Evolutionary conservation across 92 coral and sea anemone species (phyloP), one percentile per base, ranked within the genome.

Genomic region (Umimayanthus kanabou): DNA sequence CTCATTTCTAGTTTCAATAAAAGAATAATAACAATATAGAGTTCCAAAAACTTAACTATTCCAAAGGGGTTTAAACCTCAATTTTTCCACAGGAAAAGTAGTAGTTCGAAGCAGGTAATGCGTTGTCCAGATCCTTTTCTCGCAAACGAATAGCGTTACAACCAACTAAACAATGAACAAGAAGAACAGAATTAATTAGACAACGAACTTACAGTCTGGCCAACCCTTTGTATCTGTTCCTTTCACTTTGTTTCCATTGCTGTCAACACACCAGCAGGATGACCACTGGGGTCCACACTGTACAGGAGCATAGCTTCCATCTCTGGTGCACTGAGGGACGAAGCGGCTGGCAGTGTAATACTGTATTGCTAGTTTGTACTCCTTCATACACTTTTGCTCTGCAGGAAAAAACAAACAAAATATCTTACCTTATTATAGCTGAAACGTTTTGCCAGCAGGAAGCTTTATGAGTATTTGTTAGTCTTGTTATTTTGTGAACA

Each of bases 261-360:
- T 77, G 77, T 95, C 96, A 16, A 96, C 93, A 88, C 99, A 97
- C 99, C 99, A 97, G 71, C 99, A 97, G 22, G 92, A 92, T 16
- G 94, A 85, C 96, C 97, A 93, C 49, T 92, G 92, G 30, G 89
- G 89, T 33, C 94, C 88, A 82, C 99, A 97, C 91, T 97, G 99
- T 26, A 92, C 98, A 76, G 88, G 94, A 37, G 94, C 96, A 76
- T 91, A 97, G 28, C 94, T 93, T 2, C 99, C 99, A 76, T 95
- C 93, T 10, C 92, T 91, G 72, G 92, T 92, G 86, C 99, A 97
- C 55, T 88, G 95, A 23, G 98, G 99, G 15, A 94, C 89, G 79
- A 93, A 95, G 39, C 91, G 85, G 82, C 87, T 93, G 70, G 92
- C 91, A 82, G 82, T 90, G 88, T 83, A 95, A 82, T 93, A 88